Evolutionary conservation across 92 coral and sea anemone genomes (phyloP).

Genomic region (Phenganax stokvisi): DNA sequence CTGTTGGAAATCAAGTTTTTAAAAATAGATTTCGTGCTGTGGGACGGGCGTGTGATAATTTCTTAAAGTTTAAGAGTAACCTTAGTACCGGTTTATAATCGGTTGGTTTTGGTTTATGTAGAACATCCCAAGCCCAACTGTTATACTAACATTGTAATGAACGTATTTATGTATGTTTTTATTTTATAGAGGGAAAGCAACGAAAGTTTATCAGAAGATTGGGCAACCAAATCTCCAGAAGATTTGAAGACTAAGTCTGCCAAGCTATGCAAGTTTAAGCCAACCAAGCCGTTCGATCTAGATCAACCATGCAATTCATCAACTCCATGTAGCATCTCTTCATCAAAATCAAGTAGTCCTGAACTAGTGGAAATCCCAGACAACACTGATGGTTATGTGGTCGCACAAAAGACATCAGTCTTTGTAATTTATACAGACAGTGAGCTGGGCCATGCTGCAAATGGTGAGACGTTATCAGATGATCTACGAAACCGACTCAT

Average conservation of each 20-base stretch:
- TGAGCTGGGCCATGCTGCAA: background rate
- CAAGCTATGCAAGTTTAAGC: background rate
- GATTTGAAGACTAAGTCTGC: background rate
- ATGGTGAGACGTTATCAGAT: background rate
- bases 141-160: too few species aligned
- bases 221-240: background rate
- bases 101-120: too few species aligned
- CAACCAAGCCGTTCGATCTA: background rate
- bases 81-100: too few species aligned
- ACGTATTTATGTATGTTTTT: background rate
- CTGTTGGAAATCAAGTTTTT: too few species aligned
- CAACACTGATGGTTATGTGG: background rate
- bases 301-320: background rate
- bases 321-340: background rate
- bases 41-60: too few species aligned
- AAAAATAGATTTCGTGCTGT: too few species aligned
- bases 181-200: background rate
- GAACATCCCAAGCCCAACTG: too few species aligned
- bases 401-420: background rate
- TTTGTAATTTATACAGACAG: background rate
- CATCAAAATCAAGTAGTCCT: background rate
- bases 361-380: background rate
- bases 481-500: conserved; percentile 1
- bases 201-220: background rate
- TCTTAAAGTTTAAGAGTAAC: too few species aligned